A percentile compares a stretch with the other conserved stretches of the same genome.
phyloP scores from a whole-genome alignment of 2,797 vertebrate species.

The Myotis daubentonii region DNA sequence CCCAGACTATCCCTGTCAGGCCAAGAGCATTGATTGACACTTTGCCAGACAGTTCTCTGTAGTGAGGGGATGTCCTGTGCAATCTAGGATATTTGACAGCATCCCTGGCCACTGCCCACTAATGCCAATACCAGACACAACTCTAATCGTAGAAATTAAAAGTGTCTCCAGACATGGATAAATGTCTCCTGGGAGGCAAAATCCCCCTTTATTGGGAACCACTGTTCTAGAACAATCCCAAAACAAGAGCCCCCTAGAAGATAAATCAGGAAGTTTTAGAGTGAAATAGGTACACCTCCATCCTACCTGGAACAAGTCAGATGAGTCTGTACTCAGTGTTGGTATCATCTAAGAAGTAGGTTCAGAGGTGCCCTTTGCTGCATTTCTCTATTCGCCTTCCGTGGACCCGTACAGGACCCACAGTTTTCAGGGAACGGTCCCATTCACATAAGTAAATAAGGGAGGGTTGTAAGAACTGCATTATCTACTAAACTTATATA shows the following conservation, averaged over 20 bases:
- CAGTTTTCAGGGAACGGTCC: not conserved
- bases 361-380: not conserved
- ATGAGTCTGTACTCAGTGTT: not conserved
- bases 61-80: not conserved
- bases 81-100: not conserved
- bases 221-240: not conserved
- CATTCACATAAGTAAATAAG: not conserved
- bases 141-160: not conserved
- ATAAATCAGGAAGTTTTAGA: not conserved
- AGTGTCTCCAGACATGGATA: not conserved
- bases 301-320: not conserved
- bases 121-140: not conserved
- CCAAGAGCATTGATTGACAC: not conserved
- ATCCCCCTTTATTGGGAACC: not conserved
- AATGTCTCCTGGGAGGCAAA: not conserved
- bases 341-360: not conserved
- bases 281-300: not conserved
- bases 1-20: not conserved
- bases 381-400: not conserved
- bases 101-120: not conserved
- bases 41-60: not conserved
- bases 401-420: not conserved
- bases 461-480: not conserved
- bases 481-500: slow-evolving; percentile 13
- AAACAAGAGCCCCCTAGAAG: not conserved